A percentile compares a stretch with the other conserved stretches of the same genome.
Evolutionary conservation across 35 echinoderm and acorn worm species (phyloP).

Genomic region (Stichopus chloronotus): DNA sequence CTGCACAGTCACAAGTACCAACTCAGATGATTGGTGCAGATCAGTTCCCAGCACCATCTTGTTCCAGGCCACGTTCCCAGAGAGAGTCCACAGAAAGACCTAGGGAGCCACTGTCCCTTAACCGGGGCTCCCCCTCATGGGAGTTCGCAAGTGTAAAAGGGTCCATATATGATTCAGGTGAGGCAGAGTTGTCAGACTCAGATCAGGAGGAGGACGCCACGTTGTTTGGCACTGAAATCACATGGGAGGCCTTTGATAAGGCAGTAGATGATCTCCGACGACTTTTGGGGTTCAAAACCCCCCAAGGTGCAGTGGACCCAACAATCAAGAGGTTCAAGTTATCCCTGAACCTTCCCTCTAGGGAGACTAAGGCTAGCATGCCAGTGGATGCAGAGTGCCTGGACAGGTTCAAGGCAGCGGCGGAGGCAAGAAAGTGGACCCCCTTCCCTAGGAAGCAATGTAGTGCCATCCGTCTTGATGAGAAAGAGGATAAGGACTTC

Average conservation of each 20-base stretch:
- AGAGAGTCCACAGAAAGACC: not conserved
- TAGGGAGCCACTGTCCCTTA: not conserved
- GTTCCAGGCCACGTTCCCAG: not conserved
- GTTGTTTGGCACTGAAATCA: slow-evolving; percentile 18
- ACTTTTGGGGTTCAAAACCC: not conserved
- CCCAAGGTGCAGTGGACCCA: not conserved
- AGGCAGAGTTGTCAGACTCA: not conserved
- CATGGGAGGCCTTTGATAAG: not conserved
- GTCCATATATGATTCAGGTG: not conserved
- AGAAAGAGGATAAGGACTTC: not conserved
- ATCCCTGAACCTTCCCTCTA: not conserved
- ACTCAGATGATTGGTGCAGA: too few relatives aligned
- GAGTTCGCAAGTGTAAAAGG: not conserved
- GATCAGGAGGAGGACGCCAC: not conserved
- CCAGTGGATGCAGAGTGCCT: not conserved
- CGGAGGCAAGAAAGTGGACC: not conserved
- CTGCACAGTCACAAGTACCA: not conserved
- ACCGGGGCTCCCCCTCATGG: not conserved
- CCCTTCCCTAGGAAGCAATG: not conserved
- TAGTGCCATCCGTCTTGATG: not conserved
- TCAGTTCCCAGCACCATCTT: not conserved
- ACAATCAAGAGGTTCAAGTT: not conserved
- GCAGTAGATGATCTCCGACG: not conserved
- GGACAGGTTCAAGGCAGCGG: not conserved
- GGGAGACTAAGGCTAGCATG: not conserved